Base-by-base conservation (phyloP, 2,797 vertebrate genomes). In the Chaunax sp. region DNA sequence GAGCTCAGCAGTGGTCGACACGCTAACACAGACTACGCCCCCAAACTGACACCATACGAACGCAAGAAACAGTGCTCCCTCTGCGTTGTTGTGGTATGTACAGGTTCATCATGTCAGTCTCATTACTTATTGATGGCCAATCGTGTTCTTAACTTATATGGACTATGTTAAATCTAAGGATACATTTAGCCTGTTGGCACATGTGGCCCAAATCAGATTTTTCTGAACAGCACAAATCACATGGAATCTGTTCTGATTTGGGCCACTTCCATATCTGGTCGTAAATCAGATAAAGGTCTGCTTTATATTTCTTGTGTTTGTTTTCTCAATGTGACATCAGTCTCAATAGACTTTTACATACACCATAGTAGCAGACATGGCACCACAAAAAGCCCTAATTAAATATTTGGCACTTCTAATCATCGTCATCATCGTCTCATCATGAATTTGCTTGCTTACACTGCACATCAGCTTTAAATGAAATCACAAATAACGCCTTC, bases 1-100 rank as follows among this genome's bases (percentile, higher is more conserved):
- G 98, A 99, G 78, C 88, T 99, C 72, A 99, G 98, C 81, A 98
- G 98, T 20, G 98, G 98, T 11, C 93, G 98, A 65, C 98, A 99
- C 23, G 97, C 97, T 47, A 99, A 94, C 72, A 97, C 97, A 0
- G 98, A 99, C 90, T 98, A 98, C 19, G 97, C 97, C 33, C 98
- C 98, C 25, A 99, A 98, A 83, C 95, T 99, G 47, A 99, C 97
- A 9, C 98, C 98, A 0, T 99, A 98, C 0, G 98, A 99, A 75
- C 93, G 98, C 46, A 97, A 97, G 81, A 99, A 99, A 20, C 98
- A 99, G 50, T 99, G 98, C 86, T 97, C 96, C 0, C 89, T 99
- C 6, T 99, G 98, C 80, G 91, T 78, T 2, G 95, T 97, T 5
- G 82, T 94, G 96, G 98, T 99, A 88, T 66, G 96, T 90, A 35